Conservation (phyloP, 2,113 vertebrate genomes). For the Neodontobutis hainanensis region DNA sequence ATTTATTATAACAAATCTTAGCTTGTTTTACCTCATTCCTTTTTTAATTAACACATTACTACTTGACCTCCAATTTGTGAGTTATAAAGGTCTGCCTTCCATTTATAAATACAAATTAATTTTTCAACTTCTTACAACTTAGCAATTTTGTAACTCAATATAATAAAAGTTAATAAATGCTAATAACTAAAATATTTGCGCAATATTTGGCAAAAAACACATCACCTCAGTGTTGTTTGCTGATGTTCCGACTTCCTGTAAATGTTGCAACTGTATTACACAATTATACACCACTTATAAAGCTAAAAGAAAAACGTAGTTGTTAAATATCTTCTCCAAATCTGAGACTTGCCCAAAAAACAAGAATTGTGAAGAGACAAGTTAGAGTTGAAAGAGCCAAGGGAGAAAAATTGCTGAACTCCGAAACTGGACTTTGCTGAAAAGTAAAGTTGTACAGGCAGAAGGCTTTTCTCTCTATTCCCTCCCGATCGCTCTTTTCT, state of each 20-base stretch:
- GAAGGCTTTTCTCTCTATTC: conserved; percentile 45
- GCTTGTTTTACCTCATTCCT: background rate
- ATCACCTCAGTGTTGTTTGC: background rate
- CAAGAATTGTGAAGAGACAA: conserved; percentile 1
- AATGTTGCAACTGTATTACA: too few relatives aligned
- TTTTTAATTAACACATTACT: conserved; percentile 2
- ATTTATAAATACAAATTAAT: conserved; percentile 5
- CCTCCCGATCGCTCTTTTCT: conserved; percentile 43
- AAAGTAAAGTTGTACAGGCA: conserved; percentile 54
- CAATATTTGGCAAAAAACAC: too few relatives aligned
- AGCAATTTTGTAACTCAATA: too few relatives aligned
- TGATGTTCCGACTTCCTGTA: background rate
- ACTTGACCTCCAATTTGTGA: conserved; percentile 1
- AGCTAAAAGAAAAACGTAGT: too few relatives aligned
- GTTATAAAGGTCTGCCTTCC: background rate
- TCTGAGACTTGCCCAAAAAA: conserved; percentile 32
- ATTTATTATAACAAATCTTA: background rate
- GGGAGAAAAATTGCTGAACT: conserved; percentile 37
- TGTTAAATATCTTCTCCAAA: conserved; percentile 41
- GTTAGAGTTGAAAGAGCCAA: conserved; percentile 28
- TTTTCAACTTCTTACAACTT: background rate
- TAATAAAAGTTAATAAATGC: too few relatives aligned
- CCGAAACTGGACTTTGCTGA: conserved; percentile 33
- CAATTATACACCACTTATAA: too few relatives aligned
- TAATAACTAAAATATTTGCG: too few relatives aligned